A percentile compares a stretch with the other conserved stretches of the same genome.
These are phyloP conservation scores for Campylomormyrus numenius DNA, from an alignment of 2,113 vertebrate genomes.

Conservation along the genomic window DNA sequence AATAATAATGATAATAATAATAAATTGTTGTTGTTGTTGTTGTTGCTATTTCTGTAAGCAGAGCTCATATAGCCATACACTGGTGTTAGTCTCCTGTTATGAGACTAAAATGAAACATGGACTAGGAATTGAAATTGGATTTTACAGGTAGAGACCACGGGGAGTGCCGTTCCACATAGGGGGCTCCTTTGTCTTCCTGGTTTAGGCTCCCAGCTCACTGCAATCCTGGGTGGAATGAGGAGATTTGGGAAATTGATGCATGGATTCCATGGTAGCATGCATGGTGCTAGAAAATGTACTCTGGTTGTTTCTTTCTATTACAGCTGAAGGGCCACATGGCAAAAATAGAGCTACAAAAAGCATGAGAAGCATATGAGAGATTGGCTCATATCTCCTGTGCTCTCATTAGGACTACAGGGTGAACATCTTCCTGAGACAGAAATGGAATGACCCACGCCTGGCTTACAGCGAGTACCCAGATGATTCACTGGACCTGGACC, in stretches of 20 bases:
- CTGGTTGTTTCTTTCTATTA: not conserved
- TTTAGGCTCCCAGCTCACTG: not conserved
- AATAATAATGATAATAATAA: not conserved
- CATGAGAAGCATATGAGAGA: not conserved
- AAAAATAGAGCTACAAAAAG: not conserved
- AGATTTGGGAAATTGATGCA: not conserved
- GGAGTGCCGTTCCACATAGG: not conserved
- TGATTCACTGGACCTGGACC: constrained; percentile 93
- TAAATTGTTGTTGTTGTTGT: not conserved
- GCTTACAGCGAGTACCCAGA: constrained; percentile 96
- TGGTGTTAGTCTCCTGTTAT: not conserved
- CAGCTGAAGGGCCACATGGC: not conserved
- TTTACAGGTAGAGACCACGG: not conserved
- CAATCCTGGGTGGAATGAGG: not conserved
- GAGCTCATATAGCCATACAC: not conserved
- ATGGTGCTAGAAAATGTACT: not conserved
- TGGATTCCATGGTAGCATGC: not conserved
- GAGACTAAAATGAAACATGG: not conserved
- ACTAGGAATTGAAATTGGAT: not conserved
- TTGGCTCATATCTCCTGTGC: constrained; percentile 24
- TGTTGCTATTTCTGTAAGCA: not conserved
- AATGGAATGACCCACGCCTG: constrained; percentile 96
- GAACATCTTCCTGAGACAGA: constrained; percentile 98
- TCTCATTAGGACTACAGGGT: constrained; percentile 96
- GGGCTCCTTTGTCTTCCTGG: not conserved